Conservation (phyloP, 2,888 invertebrate genomes). For the Mamestra brassicae region DNA sequence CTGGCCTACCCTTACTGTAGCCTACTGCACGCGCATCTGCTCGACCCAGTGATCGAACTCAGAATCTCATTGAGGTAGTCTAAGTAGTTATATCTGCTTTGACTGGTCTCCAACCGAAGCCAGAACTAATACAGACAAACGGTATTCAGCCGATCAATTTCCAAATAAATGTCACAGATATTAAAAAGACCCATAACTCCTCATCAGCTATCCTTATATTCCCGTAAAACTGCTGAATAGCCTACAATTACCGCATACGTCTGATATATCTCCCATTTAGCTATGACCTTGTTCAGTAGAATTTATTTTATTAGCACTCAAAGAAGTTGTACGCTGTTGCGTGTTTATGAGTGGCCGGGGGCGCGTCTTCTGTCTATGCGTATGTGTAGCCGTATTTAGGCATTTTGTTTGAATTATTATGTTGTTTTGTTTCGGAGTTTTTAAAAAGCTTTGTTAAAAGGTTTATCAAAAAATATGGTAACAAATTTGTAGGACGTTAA, state of each 20-base stretch:
- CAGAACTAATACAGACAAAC: not conserved
- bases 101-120: not conserved
- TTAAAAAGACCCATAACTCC: conserved; percentile 10
- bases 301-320: conserved; percentile 58
- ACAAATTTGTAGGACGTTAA: too few species aligned
- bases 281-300: conserved; percentile 43
- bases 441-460: conserved; percentile 3
- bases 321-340: conserved; percentile 51
- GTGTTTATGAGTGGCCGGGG: conserved; percentile 52
- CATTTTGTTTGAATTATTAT: conserved; percentile 36
- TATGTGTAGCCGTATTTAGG: conserved; percentile 33
- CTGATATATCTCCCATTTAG: conserved; percentile 39
- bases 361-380: conserved; percentile 42
- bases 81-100: not conserved
- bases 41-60: too few species aligned
- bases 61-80: too few species aligned
- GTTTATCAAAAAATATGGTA: not conserved
- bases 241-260: conserved; percentile 30
- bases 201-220: conserved; percentile 20
- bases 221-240: conserved; percentile 11
- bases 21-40: too few species aligned
- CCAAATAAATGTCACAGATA: not conserved
- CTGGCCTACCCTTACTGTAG: too few species aligned
- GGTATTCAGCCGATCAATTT: not conserved
- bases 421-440: not conserved